Evolutionary conservation across 2,888 invertebrate genomes (phyloP).

Genomic region (Epistrophe grossulariae): DNA sequence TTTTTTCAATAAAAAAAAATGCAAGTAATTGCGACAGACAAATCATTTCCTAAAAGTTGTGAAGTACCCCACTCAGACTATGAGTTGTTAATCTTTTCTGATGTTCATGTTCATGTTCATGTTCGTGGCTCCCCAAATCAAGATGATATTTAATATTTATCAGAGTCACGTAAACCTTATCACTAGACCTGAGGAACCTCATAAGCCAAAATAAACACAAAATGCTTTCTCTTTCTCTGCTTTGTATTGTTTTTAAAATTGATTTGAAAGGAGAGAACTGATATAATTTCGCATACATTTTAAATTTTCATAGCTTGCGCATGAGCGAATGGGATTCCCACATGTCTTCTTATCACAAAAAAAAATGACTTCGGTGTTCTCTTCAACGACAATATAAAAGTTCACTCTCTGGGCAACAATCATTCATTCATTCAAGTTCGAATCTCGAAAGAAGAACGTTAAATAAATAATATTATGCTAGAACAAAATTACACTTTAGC

Average conservation of each 20-base stretch:
- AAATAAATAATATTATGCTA: slow-evolving; percentile 22
- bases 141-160: slow-evolving; percentile 24
- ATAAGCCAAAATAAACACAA: not conserved
- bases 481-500: slow-evolving; percentile 82
- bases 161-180: slow-evolving; percentile 29
- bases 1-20: not conserved
- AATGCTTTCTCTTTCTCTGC: not conserved
- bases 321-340: not conserved
- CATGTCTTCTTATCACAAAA: slow-evolving; percentile 5
- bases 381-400: slow-evolving; percentile 52
- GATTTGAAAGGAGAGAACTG: not conserved
- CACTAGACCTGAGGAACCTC: not conserved
- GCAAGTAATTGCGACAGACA: not conserved
- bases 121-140: slow-evolving; percentile 6
- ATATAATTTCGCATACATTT: not conserved
- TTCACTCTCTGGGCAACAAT: not conserved
- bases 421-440: slow-evolving; percentile 40
- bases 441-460: slow-evolving; percentile 47
- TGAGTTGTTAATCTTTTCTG: not conserved
- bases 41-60: not conserved
- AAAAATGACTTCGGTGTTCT: not conserved
- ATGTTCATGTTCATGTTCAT: not conserved
- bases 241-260: not conserved
- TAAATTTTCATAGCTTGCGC: not conserved
- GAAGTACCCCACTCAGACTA: slow-evolving; percentile 9